Base-by-base conservation (phyloP, 1,140 invertebrate species). In the Meloidogyne chitwoodi region DNA sequence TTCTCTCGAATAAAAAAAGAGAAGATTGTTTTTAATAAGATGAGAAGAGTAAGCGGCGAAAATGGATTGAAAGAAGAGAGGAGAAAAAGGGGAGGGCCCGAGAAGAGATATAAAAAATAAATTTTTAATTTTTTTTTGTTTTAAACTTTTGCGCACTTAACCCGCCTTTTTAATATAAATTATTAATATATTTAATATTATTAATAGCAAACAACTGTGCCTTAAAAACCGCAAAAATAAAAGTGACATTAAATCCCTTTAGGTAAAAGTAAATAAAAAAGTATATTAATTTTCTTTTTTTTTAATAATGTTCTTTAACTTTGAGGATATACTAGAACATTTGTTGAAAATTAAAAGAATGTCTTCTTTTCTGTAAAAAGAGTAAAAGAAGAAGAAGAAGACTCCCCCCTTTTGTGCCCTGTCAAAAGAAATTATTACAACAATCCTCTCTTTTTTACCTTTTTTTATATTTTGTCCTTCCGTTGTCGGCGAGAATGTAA, bases 401-500 rank as follows among this genome's bases (percentile, higher is more conserved):
- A 41, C 38, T 14, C 10, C n/a, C n/a, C n/a, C n/a, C n/a, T n/a
- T n/a, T n/a, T n/a, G n/a, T n/a, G 48, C 48, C 48, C 48, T 56
- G 48, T n/a, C 48, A 56, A 56, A 56, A 56, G 48, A n/a, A 56
- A 56, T 56, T 56, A 56, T 56, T 56, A 56, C 48, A 56, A 48
- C 44, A 48, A 48, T 48, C 19, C 19, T n/a, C n/a, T 19, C 48
- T 19, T 44, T 44, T 44, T 44, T 44, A 1, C 16, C 1, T 16
- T 44, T 14, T 44, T 44, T 11, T 41, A 1, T 41, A 14, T 19
- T 19, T 48, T 14, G 16, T 41, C 11, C 38, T 56, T 22, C 48
- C n/a, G 48, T 56, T 56, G 48, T 29, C 56, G 34, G 24, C 24
- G 70, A 62, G 70, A 63, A 72, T 63, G 70, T 48, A 73, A 73